Base-by-base conservation (phyloP, 2,888 invertebrate genomes). In the Epinotia nisella region DNA sequence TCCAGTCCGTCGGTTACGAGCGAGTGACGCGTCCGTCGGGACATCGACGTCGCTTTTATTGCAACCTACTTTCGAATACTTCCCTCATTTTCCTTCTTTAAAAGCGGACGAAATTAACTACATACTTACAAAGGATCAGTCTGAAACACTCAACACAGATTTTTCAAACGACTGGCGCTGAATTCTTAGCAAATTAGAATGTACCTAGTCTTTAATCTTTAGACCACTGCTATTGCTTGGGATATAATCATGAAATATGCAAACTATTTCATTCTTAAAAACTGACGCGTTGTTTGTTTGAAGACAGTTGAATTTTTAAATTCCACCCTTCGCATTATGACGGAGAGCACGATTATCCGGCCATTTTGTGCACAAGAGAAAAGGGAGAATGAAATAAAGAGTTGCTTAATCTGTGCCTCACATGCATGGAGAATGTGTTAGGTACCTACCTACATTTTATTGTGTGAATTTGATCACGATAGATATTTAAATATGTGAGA, bases 341-440 rank as follows among this genome's bases (percentile, higher is more conserved):
- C 67, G 39, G 55, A 17, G 53, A 56, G 67, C 56, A 68, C 62
- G 56, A 72, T 68, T 68, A 72, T 67, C 67, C 67, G 49, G 45
- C 67, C 61, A 68, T 72, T 68, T 72, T 58, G 49, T 56, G 21
- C 61, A 72, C 55, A 68, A 67, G 60, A 61, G 61, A 67, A 67
- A 56, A 55, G 71, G 71, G 29, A n/a, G 11, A 64, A n/a, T 56
- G 45, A 72, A 61, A 55, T 66, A 71, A 61, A 21, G 35, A 61
- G 59, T 53, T 55, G 45, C 61, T 61, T 61, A 66, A 65, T 49
- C 61, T 61, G 67, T 35, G 35, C 9, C 35, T 62, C 56, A 62
- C 61, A 61, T 67, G 72, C 67, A 62, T 24, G 66, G 55, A 72
- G 62, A 49, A 67, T 56, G 45, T 35, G 21, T 29, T 29, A 29